A percentile compares a stretch with the other conserved stretches of the same genome.
These are phyloP conservation scores for Tragulus kanchil DNA, from an alignment of 2,113 vertebrate genomes.

Conservation along the genomic window DNA sequence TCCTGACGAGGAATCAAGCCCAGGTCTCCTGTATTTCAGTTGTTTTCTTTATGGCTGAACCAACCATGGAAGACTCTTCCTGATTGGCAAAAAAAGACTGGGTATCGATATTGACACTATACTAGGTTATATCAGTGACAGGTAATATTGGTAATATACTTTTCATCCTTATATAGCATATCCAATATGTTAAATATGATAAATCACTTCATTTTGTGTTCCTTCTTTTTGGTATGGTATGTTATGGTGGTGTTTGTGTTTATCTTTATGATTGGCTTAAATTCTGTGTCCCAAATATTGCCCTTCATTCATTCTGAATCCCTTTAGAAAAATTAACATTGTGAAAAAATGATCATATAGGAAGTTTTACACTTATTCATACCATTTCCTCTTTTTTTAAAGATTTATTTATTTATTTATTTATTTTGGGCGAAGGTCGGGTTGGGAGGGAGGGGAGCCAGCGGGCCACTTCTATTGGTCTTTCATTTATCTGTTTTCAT, in stretches of 20 bases:
- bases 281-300: neutral
- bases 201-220: neutral
- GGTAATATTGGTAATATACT: conserved; percentile 60
- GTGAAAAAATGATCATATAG: neutral
- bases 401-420: no score
- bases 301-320: neutral
- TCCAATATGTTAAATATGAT: neutral
- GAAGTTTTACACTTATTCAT: neutral
- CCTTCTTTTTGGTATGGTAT: neutral
- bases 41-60: neutral
- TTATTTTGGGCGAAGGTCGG: no score
- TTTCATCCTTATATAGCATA: neutral
- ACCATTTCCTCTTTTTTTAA: neutral
- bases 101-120: neutral
- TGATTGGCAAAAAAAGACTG: neutral
- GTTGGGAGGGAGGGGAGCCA: no score
- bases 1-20: neutral
- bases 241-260: neutral
- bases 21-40: neutral
- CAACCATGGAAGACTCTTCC: no score
- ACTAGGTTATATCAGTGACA: neutral
- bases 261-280: neutral
- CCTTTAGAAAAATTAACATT: neutral
- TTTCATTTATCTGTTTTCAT: no score
- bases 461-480: no score